Conservation (phyloP, 2,888 invertebrate genomes). For the Germaria angustata region DNA sequence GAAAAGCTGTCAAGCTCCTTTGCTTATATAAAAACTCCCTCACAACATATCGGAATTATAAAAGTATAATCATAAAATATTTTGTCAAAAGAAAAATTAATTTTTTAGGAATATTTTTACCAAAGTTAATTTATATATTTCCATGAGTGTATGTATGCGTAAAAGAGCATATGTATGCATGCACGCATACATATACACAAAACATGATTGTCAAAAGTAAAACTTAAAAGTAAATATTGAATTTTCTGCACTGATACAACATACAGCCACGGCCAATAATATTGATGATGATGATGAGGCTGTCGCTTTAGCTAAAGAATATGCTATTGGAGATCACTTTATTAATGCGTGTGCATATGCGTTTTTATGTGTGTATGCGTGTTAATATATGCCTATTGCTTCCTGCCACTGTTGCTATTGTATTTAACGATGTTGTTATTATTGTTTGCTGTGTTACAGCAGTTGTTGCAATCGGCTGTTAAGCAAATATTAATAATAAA, state of each 20-base stretch:
- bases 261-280: slow-evolving; percentile 31
- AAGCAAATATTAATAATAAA: slow-evolving; percentile 64
- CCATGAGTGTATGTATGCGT: not conserved
- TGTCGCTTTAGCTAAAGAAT: not conserved
- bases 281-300: slow-evolving; percentile 13
- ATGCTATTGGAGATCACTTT: slow-evolving; percentile 17
- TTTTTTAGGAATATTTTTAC: too few relatives aligned
- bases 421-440: slow-evolving; percentile 12
- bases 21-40: too few relatives aligned
- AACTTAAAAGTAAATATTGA: slow-evolving; percentile 66
- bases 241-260: slow-evolving; percentile 45
- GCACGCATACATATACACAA: not conserved
- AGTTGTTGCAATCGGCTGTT: slow-evolving; percentile 66
- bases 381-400: not conserved
- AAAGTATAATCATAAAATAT: too few relatives aligned
- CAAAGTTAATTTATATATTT: too few relatives aligned
- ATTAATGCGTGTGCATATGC: not conserved
- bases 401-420: not conserved
- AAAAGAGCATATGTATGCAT: not conserved
- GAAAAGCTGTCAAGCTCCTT: too few relatives aligned
- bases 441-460: slow-evolving; percentile 48
- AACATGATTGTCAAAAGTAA: slow-evolving; percentile 58
- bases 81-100: too few relatives aligned
- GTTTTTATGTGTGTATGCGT: not conserved
- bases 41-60: too few relatives aligned